Base-by-base conservation (phyloP, 2,888 invertebrate species). In the Amblyteles armatorius region DNA sequence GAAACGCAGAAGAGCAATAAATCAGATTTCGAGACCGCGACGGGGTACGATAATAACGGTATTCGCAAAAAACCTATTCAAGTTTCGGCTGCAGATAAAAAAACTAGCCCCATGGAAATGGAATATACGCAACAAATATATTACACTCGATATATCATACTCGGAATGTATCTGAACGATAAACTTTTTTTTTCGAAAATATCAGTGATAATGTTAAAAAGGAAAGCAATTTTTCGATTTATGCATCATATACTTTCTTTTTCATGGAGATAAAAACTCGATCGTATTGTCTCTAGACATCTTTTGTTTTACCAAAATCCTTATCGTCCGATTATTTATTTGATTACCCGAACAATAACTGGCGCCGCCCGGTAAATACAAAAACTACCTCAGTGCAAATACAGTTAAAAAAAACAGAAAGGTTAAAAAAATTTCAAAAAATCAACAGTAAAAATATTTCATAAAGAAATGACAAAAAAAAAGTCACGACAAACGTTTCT, bases 1-100 rank as follows among this genome's bases (percentile, higher is more conserved):
- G 71, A 67, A 57, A 29, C 48, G n/a, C 60, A 73, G 73, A 78
- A 73, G 67, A 67, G 80, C 52, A 52, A 81, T 84, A 84, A 84
- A 81, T 84, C 84, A 81, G 77, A 80, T 80, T 84, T 81, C 73
- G 72, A 72, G 73, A 84, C 81, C 68, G 73, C 77, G 81, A 68
- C 80, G 65, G 72, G 76, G 67, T 72, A 77, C 68, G 84, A 84
- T 81, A 84, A 84, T 80, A 80, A 80, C 67, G 40, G 67, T 57
- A 67, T 48, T 40, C 55, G 77, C 77, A 77, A 77, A 77, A 77
- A 80, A 57, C 71, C 71, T 55, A 72, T 77, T 72, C 77, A 19
- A 83, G 76, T 55, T 65, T 76, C 48, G n/a, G 22, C 9, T 44
- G 44, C 44, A 3, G 11, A 11, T 40, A 40, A 40, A 44, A 44